Evolutionary conservation across 2,888 invertebrate species (phyloP), one percentile per base, ranked within the genome.

Genomic region (Stenotaenia linearis): DNA sequence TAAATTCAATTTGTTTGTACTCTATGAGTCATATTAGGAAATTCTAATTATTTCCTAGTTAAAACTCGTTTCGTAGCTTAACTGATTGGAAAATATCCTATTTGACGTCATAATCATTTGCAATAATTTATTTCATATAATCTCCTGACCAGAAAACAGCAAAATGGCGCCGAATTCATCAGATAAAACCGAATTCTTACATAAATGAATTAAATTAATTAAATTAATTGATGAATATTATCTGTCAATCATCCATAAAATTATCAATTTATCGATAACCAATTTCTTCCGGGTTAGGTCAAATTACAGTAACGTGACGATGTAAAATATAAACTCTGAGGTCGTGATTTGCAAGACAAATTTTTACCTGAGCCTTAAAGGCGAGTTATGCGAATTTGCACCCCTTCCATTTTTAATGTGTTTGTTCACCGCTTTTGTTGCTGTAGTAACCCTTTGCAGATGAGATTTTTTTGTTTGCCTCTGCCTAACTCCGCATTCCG

Each of bases 381-480:
- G 69, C 69, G 69, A 69, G 69, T 28, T 69, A 28, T 28, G 28
- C 10, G 25, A 69, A 25, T 50, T 69, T 69, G 69, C 69, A 69
- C 69, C 28, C 69, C 69, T 28, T 69, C 69, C 69, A 69, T 69
- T 25, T 25, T 69, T 69, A 69, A 69, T 69, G 69, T 69, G 69
- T 69, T 69, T 69, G 69, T 69, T 69, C 69, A 69, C 69, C 69
- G 69, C 69, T 69, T 69, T 69, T 69, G 69, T 69, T 69, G 69
- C 69, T 50, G 50, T 15, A 50, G 50, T 50, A 69, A 69, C 69
- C 69, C 69, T 69, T 69, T 69, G 69, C 25, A 69, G 69, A 69
- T 69, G 69, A 28, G 25, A 69, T 69, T 69, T 69, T 69, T 69
- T 69, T 69, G 23, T 25, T 69, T 69, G n/a, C n/a, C n/a, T n/a